These are phyloP conservation scores for Polymixis lichenea DNA, from an alignment of 2,888 invertebrate species.

Conservation along the genomic window DNA sequence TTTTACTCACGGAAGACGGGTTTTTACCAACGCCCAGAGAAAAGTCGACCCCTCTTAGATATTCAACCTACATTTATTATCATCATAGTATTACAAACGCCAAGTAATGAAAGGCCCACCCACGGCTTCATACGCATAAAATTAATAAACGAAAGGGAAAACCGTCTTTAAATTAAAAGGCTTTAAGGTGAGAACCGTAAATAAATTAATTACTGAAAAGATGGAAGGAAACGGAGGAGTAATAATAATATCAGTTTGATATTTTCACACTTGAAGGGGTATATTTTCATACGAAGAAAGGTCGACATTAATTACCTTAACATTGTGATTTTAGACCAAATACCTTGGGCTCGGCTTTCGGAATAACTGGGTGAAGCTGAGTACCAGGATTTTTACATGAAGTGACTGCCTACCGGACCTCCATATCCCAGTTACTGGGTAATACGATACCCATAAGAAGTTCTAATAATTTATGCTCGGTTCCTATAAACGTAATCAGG, in stretches of 20 bases:
- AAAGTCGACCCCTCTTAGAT: neutral
- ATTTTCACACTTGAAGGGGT: neutral
- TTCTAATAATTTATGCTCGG: no score
- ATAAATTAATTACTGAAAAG: conserved; percentile 26
- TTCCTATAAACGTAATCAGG: no score
- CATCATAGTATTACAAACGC: neutral
- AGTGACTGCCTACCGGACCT: neutral
- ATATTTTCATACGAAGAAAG: conserved; percentile 2
- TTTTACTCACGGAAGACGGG: no score
- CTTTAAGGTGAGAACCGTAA: conserved; percentile 4
- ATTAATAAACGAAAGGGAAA: conserved; percentile 43
- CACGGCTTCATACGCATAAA: conserved; percentile 45
- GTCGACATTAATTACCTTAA: neutral
- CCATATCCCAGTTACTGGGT: neutral
- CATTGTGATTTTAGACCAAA: neutral
- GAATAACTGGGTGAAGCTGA: neutral
- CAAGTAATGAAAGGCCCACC: conserved; percentile 43
- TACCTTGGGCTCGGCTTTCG: neutral
- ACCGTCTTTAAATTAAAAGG: conserved; percentile 26
- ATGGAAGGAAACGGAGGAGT: neutral
- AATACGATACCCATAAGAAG: neutral
- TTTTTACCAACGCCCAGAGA: neutral
- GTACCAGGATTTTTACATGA: neutral
- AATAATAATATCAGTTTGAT: conserved; percentile 8
- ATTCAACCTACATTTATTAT: conserved; percentile 5